Base-by-base conservation (phyloP, 2,797 vertebrate genomes). In the Rhodeus uyekii region DNA sequence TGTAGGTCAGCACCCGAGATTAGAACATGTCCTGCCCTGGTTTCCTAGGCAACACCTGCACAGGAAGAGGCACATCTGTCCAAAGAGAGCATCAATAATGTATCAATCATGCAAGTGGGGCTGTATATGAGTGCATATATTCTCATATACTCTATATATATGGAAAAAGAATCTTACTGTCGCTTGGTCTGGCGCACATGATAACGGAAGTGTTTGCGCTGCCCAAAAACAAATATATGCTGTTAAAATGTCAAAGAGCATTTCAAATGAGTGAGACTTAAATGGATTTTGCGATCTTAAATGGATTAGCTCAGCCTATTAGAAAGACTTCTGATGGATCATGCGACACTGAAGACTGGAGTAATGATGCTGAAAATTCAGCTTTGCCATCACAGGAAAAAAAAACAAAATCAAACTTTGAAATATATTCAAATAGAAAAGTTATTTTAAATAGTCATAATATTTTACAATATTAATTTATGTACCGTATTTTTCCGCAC, bases 11-110 rank as follows among this genome's bases (percentile, higher is more conserved):
- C 71, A n/a, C 68, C n/a, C 38, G 80, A 80, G 90, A 93, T 93
- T 92, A 92, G 85, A 91, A 80, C 87, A 90, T 87, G 91, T 93
- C 92, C 93, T 92, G 91, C 90, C 88, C 92, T 90, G 91, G 92
- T 93, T 91, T 90, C 93, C 92, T 85, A 87, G 87, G 92, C 87
- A 92, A 94, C 93, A 95, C 92, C 91, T 93, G 91, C 78, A 90
- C 92, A 92, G 93, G 92, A 94, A 93, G 89, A 82, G 83, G 74
- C 88, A 90, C 92, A 93, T 92, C 89, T 93, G 91, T 89, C 89
- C 86, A 19, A 73, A 86, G 76, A 82, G 80, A 83, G 80, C 86
- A 87, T 87, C 85, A 76, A 50, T 69, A 55, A 69, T 78, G 61
- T 60, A 72, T 77, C 77, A 58, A 5, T 16, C 34, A 42, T 34